phyloP scores from a whole-genome alignment of 2,113 vertebrate species.

The Oophaga pumilio region DNA sequence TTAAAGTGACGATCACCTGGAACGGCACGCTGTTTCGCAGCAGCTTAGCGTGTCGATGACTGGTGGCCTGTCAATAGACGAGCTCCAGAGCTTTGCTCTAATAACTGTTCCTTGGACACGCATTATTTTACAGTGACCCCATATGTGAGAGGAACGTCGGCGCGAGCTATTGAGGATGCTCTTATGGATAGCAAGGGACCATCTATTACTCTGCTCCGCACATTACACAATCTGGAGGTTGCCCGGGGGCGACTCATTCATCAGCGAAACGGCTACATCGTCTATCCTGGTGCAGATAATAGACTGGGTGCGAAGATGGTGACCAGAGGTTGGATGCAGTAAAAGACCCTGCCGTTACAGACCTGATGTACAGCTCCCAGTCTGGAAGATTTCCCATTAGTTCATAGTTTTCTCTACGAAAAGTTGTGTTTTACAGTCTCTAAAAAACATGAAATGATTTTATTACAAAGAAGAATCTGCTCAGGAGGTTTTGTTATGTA shows the following conservation, averaged over 20 bases:
- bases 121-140: conserved; percentile 1
- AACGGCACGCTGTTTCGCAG: neutral
- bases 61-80: conserved; percentile 26
- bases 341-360: neutral
- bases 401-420: neutral
- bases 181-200: neutral
- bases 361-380: neutral
- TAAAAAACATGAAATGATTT: neutral
- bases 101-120: neutral
- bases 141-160: neutral
- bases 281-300: neutral
- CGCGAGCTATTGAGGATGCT: neutral
- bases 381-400: neutral
- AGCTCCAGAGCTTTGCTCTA: conserved; percentile 13
- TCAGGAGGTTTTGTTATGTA: too few species aligned
- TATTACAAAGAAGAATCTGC: too few species aligned
- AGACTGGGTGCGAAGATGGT: neutral
- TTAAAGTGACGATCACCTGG: conserved; percentile 11
- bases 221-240: neutral
- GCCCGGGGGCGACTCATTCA: conserved; percentile 4
- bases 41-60: neutral
- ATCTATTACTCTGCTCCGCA: neutral
- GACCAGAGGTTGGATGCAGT: neutral
- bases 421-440: neutral
- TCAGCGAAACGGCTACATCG: neutral